A percentile compares a stretch with the other conserved stretches of the same genome.
Evolutionary conservation across 2,797 vertebrate genomes (phyloP).

Genomic region (Paratrypauchen microcephalus): DNA sequence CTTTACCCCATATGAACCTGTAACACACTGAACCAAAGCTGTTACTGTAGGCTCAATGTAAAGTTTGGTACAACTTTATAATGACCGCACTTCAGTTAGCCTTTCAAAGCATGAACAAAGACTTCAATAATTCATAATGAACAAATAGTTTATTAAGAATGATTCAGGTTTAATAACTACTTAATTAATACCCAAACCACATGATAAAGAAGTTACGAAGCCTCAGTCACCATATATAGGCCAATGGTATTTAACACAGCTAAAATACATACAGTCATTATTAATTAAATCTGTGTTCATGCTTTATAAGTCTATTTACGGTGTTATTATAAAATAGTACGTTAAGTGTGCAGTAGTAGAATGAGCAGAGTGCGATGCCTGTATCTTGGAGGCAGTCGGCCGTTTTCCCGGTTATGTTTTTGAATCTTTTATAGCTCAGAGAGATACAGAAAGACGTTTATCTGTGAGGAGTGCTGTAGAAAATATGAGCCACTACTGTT

Average conservation of each 20-base stretch:
- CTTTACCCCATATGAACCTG: background rate
- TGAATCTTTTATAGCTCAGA: background rate
- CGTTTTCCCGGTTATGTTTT: background rate
- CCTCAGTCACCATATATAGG: too few species aligned
- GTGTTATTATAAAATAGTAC: background rate
- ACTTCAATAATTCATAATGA: too few species aligned
- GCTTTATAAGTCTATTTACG: too few species aligned
- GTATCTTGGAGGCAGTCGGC: background rate
- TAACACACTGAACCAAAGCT: slow-evolving; percentile 11
- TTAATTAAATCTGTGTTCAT: too few species aligned
- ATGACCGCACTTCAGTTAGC: too few species aligned
- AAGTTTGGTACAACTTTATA: background rate
- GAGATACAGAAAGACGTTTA: background rate
- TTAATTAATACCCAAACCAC: too few species aligned
- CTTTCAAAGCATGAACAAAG: too few species aligned
- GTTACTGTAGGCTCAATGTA: slow-evolving; percentile 1
- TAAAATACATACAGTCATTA: too few species aligned
- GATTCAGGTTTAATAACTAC: too few species aligned
- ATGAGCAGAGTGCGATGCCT: background rate
- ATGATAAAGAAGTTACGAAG: too few species aligned
- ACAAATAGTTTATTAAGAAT: too few species aligned
- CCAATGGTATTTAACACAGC: too few species aligned
- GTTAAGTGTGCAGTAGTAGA: background rate
- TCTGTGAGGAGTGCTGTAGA: background rate
- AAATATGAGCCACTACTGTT: background rate